phyloP scores from a whole-genome alignment of 2,888 invertebrate species.

The Oscheius myriophilus region DNA sequence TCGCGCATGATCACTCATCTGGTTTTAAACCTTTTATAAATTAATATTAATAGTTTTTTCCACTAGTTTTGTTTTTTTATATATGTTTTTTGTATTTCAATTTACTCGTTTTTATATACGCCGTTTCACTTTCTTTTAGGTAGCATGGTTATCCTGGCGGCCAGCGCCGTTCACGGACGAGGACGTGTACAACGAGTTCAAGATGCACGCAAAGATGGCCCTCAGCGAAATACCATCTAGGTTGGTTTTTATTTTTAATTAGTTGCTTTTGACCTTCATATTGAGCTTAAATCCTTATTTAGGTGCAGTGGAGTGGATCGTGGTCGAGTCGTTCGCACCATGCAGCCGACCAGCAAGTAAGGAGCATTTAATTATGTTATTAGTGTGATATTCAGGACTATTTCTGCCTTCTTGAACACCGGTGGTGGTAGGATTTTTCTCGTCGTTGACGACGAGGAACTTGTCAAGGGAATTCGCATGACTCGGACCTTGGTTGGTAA shows the following conservation, averaged over 20 bases:
- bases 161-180: constrained; percentile 27
- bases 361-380: too few relatives aligned
- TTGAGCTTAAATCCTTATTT: neutral
- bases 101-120: too few relatives aligned
- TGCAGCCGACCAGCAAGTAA: constrained; percentile 57
- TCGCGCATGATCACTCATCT: too few relatives aligned
- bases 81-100: too few relatives aligned
- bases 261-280: neutral
- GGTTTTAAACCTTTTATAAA: too few relatives aligned
- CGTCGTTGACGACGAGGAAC: constrained; percentile 45
- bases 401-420: constrained; percentile 53
- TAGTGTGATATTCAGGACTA: constrained; percentile 38
- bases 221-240: constrained; percentile 35
- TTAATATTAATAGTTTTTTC: too few relatives aligned
- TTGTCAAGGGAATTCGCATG: constrained; percentile 43
- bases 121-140: too few relatives aligned
- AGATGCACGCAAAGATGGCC: constrained; percentile 49
- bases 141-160: neutral
- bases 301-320: constrained; percentile 15
- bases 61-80: too few relatives aligned
- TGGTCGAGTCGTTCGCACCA: constrained; percentile 46
- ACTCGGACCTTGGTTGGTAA: constrained; percentile 37
- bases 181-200: constrained; percentile 50
- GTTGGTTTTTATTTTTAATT: constrained; percentile 7
- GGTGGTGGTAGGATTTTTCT: constrained; percentile 47